Base-by-base conservation (phyloP, 2,888 invertebrate species). In the Lasius fuliginosus region DNA sequence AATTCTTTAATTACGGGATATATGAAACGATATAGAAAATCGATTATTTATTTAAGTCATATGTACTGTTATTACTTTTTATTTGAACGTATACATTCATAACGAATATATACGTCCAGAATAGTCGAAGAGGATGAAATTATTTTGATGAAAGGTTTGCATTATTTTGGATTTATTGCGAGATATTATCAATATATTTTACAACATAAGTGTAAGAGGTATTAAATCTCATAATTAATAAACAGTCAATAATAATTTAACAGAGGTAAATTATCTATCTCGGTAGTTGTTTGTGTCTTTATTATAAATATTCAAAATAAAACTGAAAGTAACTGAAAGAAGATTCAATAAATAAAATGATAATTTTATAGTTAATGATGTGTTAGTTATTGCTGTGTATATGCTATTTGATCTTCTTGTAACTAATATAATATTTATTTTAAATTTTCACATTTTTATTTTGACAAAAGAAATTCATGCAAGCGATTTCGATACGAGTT, bases 21-120 rank as follows among this genome's bases (percentile, higher is more conserved):
- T 46, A 46, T 67, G 65, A 67, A 76, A 36, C 9, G 4, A n/a
- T 64, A 30, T 46, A 30, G n/a, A 27, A 11, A 30, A 30, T 56
- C 40, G 9, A 77, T 77, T 56, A 68, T 77, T 67, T 76, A 40
- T 67, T 76, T 77, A 77, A 68, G 27, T 77, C 68, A 23, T 30
- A 5, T 42, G 2, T 62, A 33, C 46, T 3, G 30, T 30, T 75
- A 62, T 75, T 62, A 36, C 27, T 76, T 27, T 77, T 27, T 64
- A 46, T 46, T 75, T 15, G 67, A 56, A 36, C 11, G 12, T 40
- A 27, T 27, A n/a, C 36, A 5, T 36, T 36, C 5, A 33, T 33
- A 33, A 23, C 23, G 23, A 3, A 33, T 12, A 27, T n/a, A 18
- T 4, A 15, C 6, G 23, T 23, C 18, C 23, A 49, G 18, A 76